Evolutionary conservation across 1,140 invertebrate species (phyloP).

Genomic region (Eulimnadia texana): DNA sequence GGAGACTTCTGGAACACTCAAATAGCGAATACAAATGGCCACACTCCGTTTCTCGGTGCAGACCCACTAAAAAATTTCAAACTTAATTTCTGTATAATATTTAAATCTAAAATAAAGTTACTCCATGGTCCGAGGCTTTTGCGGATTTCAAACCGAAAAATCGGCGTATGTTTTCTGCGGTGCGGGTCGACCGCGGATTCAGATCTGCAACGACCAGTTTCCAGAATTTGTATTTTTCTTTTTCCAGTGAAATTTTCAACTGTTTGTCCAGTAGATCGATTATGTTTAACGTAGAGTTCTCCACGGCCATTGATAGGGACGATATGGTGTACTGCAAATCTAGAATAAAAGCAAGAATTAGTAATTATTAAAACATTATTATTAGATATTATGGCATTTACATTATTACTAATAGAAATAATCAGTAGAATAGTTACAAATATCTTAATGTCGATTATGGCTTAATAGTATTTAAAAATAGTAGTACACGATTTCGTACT

Average conservation of each 20-base stretch:
- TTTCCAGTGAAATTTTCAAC: not conserved
- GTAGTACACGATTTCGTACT: no score
- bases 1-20: not conserved
- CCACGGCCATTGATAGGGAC: not conserved
- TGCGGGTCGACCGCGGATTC: not conserved
- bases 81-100: not conserved
- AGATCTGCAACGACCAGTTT: not conserved
- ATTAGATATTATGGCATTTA: no score
- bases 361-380: not conserved
- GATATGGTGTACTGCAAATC: not conserved
- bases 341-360: not conserved
- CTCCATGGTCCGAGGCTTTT: not conserved
- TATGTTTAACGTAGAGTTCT: not conserved
- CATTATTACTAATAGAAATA: no score
- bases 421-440: no score
- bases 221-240: not conserved
- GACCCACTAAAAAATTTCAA: conserved; percentile 1
- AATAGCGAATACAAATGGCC: not conserved
- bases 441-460: no score
- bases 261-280: not conserved
- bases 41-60: not conserved
- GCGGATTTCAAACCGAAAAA: not conserved
- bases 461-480: no score
- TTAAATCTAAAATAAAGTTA: not conserved
- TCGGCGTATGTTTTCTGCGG: not conserved